Evolutionary conservation across 2,888 invertebrate species (phyloP).

Genomic region (Drosophila colorata): DNA sequence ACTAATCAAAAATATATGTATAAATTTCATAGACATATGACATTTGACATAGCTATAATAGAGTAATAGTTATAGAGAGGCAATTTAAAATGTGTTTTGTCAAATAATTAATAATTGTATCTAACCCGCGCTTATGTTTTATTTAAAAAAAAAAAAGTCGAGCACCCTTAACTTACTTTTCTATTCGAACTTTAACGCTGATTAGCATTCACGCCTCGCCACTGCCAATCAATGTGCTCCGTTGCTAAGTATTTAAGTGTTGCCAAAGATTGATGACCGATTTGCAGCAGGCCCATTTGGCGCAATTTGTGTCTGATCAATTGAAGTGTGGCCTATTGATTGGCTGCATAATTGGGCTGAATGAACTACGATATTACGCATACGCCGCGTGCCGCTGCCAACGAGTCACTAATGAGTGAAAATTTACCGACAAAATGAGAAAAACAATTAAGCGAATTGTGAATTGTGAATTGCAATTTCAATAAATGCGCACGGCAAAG

Average conservation of each 20-base stretch:
- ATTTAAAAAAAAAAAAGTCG: too few species aligned
- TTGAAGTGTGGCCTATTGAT: conserved; percentile 41
- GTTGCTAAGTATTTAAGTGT: conserved; percentile 30
- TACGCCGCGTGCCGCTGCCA: conserved; percentile 43
- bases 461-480: conserved; percentile 73
- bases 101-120: too few species aligned
- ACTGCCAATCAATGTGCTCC: conserved; percentile 10
- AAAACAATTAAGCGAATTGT: conserved; percentile 76
- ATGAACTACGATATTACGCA: conserved; percentile 57
- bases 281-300: conserved; percentile 30
- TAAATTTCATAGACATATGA: too few species aligned
- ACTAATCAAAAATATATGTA: too few species aligned
- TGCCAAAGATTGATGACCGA: conserved; percentile 27
- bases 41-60: too few species aligned
- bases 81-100: too few species aligned
- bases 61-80: too few species aligned
- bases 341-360: conserved; percentile 46
- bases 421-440: conserved; percentile 64
- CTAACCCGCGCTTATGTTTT: too few species aligned
- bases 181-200: background rate
- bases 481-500: conserved; percentile 72
- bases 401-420: conserved; percentile 70
- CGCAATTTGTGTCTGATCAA: conserved; percentile 44
- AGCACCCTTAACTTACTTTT: background rate
- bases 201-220: conserved; percentile 9